Percentiles rank a stretch among this genome's conserved stretches.
Evolutionary conservation across 2,113 vertebrate genomes (phyloP).

Genomic region (Crotalus tigris): DNA sequence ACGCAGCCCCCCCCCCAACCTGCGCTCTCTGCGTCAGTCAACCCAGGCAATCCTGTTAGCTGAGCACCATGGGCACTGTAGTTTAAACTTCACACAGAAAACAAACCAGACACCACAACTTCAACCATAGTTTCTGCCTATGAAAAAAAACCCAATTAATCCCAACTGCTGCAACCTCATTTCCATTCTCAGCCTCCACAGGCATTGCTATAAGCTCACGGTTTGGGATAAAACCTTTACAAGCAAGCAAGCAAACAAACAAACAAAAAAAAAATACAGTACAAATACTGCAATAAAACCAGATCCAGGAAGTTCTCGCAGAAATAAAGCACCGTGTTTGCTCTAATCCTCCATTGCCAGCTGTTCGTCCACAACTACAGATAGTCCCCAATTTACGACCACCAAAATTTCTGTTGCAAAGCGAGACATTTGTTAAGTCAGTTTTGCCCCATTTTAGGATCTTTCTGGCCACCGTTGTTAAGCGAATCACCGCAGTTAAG

Average conservation of each 20-base stretch:
- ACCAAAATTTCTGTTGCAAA: not conserved
- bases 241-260: not conserved
- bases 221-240: not conserved
- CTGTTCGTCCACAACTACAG: not conserved
- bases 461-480: not conserved
- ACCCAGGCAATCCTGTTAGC: not conserved
- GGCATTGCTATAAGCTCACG: not conserved
- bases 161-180: not conserved
- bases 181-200: not conserved
- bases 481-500: not conserved
- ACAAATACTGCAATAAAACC: not conserved
- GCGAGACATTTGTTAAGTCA: not conserved
- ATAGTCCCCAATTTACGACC: not conserved
- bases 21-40: not conserved
- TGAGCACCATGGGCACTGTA: not conserved
- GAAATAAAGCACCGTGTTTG: not conserved
- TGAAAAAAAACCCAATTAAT: not conserved
- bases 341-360: not conserved
- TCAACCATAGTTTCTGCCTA: not conserved
- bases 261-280: not conserved
- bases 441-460: not conserved
- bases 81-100: not conserved
- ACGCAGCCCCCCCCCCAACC: too few relatives aligned
- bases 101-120: not conserved
- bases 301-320: not conserved